Conservation (phyloP, 1,140 invertebrate genomes). For the Leptonema lineaticorne region DNA sequence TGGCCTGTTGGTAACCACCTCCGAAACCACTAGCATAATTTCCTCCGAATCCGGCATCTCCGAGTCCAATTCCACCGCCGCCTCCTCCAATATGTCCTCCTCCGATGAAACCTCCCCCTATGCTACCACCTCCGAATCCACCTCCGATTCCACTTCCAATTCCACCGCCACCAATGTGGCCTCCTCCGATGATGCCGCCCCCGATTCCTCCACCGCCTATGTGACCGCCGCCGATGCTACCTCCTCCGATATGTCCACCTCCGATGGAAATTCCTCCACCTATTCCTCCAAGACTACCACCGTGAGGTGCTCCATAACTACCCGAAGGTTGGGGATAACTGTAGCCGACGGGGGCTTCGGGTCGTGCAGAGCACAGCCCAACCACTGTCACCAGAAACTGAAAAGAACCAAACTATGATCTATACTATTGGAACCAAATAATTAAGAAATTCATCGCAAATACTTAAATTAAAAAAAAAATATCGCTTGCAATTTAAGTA, state of each 20-base stretch:
- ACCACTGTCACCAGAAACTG: slow-evolving; percentile 51
- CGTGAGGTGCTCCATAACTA: slow-evolving; percentile 46
- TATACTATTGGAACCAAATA: too few relatives aligned
- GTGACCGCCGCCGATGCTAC: slow-evolving; percentile 23
- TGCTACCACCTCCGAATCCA: slow-evolving; percentile 42
- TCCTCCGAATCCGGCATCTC: slow-evolving; percentile 40
- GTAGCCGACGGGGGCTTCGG: slow-evolving; percentile 53
- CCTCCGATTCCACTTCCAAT: slow-evolving; percentile 45
- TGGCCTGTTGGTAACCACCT: slow-evolving; percentile 38
- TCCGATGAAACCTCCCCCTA: slow-evolving; percentile 39
- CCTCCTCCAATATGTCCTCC: slow-evolving; percentile 41
- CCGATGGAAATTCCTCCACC: slow-evolving; percentile 39
- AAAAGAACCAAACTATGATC: too few relatives aligned
- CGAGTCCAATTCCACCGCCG: slow-evolving; percentile 30
- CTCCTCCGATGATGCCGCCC: slow-evolving; percentile 37
- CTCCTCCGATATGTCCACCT: slow-evolving; percentile 22
- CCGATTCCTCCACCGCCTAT: slow-evolving; percentile 41
- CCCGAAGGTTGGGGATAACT: slow-evolving; percentile 51
- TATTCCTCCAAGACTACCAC: slow-evolving; percentile 31
- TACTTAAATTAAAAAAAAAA: slow-evolving; percentile 28
- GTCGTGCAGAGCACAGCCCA: slow-evolving; percentile 51
- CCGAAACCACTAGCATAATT: slow-evolving; percentile 44
- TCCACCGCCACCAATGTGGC: slow-evolving; percentile 34
- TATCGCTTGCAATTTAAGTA: not conserved
- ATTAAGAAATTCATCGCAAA: too few relatives aligned